phyloP scores from a whole-genome alignment of 2,888 invertebrate genomes.

The Callimorpha dominula region DNA sequence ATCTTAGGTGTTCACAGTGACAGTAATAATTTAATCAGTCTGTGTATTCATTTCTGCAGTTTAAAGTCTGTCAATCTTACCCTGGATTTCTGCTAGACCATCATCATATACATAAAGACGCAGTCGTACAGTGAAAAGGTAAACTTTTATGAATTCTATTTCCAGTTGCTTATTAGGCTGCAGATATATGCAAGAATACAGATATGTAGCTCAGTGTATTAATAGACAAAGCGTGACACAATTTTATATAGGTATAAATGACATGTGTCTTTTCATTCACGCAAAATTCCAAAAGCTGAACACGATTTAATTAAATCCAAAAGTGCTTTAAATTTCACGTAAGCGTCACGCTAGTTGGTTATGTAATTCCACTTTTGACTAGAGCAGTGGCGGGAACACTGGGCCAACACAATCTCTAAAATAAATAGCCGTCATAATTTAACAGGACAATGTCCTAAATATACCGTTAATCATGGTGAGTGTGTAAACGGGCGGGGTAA shows the following conservation, averaged over 20 bases:
- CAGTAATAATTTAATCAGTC: too few species aligned
- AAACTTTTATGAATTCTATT: too few species aligned
- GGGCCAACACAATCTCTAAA: conserved; percentile 58
- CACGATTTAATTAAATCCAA: conserved; percentile 30
- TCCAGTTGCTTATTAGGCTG: too few species aligned
- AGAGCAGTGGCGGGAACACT: conserved; percentile 34
- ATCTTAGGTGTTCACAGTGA: too few species aligned
- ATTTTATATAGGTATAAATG: not conserved
- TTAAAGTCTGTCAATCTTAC: too few species aligned
- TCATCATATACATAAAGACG: too few species aligned
- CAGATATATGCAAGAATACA: too few species aligned
- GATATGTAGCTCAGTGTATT: too few species aligned
- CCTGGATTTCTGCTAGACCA: too few species aligned
- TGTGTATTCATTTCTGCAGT: too few species aligned
- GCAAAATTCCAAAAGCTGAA: not conserved
- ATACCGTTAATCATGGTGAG: conserved; percentile 62
- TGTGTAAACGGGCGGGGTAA: conserved; percentile 52
- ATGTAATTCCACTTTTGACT: conserved; percentile 39
- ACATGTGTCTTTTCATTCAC: not conserved
- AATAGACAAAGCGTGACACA: too few species aligned
- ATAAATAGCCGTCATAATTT: conserved; percentile 66
- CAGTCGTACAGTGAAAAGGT: too few species aligned
- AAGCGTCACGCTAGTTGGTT: conserved; percentile 29
- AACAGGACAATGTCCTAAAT: conserved; percentile 64
- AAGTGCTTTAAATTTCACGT: conserved; percentile 27